These are phyloP conservation scores for Lycopodina hypogea DNA, from an alignment of 37 sponge, comb jelly and placozoan species.

Conservation along the genomic window DNA sequence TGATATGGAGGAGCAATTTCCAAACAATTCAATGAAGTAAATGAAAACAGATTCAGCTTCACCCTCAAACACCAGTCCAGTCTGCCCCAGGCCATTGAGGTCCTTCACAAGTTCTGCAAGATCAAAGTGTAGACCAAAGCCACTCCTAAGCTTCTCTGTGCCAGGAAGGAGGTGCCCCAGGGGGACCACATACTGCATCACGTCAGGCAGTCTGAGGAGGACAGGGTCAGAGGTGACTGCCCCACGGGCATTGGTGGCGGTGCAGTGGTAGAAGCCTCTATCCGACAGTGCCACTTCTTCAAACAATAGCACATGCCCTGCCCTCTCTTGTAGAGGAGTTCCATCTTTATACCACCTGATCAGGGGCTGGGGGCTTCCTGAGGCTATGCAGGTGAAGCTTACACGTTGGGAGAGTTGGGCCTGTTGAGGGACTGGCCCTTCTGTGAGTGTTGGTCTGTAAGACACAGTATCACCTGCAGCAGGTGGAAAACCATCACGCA, in stretches of 20 bases:
- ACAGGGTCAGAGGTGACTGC: background rate
- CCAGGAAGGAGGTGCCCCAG: background rate
- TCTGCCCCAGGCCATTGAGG: background rate
- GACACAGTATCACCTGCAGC: background rate
- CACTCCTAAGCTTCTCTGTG: background rate
- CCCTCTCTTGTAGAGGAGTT: background rate
- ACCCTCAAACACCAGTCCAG: too few relatives aligned
- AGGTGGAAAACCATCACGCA: too few relatives aligned
- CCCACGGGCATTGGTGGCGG: conserved; percentile 21
- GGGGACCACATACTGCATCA: conserved; percentile 5
- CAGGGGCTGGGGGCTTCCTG: conserved; percentile 28
- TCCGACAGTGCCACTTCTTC: background rate
- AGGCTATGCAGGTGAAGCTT: conserved; percentile 25
- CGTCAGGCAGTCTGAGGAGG: conserved; percentile 24
- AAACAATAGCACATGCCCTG: background rate
- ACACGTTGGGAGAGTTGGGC: conserved; percentile 6
- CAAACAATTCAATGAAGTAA: too few relatives aligned
- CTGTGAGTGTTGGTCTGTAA: background rate
- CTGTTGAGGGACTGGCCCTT: background rate
- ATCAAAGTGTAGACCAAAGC: background rate
- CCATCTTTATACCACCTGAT: conserved; percentile 62
- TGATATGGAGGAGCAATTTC: too few relatives aligned
- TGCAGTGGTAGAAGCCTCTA: conserved; percentile 37
- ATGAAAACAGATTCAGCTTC: too few relatives aligned
- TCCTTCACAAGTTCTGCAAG: background rate